Conservation (phyloP, 2,888 invertebrate genomes). For the Petrolisthes cinctipes region DNA sequence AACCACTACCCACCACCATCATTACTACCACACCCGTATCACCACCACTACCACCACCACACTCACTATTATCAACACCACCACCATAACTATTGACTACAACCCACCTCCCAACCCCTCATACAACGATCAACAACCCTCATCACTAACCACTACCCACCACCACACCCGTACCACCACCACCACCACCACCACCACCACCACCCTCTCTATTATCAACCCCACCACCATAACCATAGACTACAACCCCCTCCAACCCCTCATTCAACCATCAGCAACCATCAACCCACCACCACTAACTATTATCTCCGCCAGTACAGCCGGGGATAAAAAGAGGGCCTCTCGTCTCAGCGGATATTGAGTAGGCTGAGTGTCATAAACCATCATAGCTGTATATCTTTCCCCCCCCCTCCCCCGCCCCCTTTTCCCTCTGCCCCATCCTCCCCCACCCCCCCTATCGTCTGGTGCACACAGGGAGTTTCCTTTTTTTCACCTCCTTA, state of each 20-base stretch:
- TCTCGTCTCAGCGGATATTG: constrained; percentile 30
- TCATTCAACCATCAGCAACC: too few species aligned
- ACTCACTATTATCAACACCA: too few species aligned
- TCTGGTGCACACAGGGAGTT: neutral
- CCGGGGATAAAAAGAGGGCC: constrained; percentile 6
- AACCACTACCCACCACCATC: neutral
- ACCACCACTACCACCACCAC: too few species aligned
- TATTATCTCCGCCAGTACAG: neutral
- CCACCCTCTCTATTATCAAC: too few species aligned
- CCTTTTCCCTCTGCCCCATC: neutral
- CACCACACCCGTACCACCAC: neutral
- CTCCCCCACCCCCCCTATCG: neutral
- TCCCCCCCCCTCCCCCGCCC: neutral
- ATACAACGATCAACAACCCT: neutral
- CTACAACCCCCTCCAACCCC: too few species aligned
- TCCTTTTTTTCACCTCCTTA: neutral
- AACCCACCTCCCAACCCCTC: too few species aligned
- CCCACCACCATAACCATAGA: too few species aligned
- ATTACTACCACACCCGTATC: too few species aligned
- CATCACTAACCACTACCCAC: neutral
- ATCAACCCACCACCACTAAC: too few species aligned
- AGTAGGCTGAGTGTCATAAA: constrained; percentile 19
- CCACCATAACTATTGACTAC: too few species aligned
- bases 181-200: neutral
- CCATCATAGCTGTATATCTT: neutral